A percentile compares a stretch with the other conserved stretches of the same genome.
Conservation (phyloP, 2,888 invertebrate species). For the Amblyjoppa fuscipennis region DNA sequence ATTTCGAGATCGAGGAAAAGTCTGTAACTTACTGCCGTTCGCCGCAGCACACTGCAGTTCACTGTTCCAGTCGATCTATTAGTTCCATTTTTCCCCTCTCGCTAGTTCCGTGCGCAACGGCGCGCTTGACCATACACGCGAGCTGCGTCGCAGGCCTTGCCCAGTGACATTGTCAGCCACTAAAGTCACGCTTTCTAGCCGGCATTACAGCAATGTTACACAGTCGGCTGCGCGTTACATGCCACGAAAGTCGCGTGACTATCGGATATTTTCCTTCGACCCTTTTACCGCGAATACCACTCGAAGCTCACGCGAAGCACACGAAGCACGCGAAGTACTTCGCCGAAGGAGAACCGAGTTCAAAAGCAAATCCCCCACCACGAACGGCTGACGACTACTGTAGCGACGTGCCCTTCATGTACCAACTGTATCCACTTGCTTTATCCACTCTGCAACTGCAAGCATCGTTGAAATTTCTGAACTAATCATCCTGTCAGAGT, state of each 20-base stretch:
- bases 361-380: slow-evolving; percentile 5
- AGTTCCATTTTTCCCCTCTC: slow-evolving; percentile 6
- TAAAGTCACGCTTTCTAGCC: slow-evolving; percentile 24
- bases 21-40: slow-evolving; percentile 17
- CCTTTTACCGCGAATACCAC: slow-evolving; percentile 8
- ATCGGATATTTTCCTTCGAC: slow-evolving; percentile 27
- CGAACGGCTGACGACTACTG: background rate
- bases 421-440: background rate
- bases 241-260: slow-evolving; percentile 39
- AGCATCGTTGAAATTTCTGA: background rate
- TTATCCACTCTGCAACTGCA: background rate
- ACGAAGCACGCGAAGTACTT: slow-evolving; percentile 2
- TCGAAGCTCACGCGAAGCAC: slow-evolving; percentile 30
- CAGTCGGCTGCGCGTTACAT: slow-evolving; percentile 16
- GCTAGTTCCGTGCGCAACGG: background rate
- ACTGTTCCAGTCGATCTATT: background rate
- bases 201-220: slow-evolving; percentile 21
- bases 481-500: background rate
- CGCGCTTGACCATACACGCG: background rate
- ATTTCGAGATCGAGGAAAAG: slow-evolving; percentile 53
- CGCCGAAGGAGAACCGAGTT: slow-evolving; percentile 10
- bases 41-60: background rate
- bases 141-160: slow-evolving; percentile 30
- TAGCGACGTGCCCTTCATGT: background rate
- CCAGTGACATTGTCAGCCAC: slow-evolving; percentile 52